Base-by-base conservation (phyloP, 2,797 vertebrate genomes). In the Rhynchonycteris naso region DNA sequence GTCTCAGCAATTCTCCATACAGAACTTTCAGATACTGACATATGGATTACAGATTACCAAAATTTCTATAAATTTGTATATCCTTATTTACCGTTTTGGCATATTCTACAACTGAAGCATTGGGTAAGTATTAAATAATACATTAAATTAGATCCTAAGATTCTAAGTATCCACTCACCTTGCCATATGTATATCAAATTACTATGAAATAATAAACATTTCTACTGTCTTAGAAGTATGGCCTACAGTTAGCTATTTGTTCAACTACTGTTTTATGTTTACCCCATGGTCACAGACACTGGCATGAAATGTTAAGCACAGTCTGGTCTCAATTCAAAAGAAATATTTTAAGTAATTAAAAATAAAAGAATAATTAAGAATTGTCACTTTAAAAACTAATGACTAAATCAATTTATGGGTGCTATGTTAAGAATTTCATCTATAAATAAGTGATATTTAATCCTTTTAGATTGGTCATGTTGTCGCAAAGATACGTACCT, bases 281-380 rank as follows among this genome's bases (percentile, higher is more conserved):
- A 65, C 5, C 65, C 50, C 47, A 50, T n/a, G 58, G 18, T 74
- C 63, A 92, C 50, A 66, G 56, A 92, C 38, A 1, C 11, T 56
- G 50, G 16, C n/a, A 61, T 71, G 30, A 93, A 96, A 52, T 78
- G 87, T 58, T 52, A 86, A 88, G 61, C n/a, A n/a, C 8, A 68
- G 21, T 54, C n/a, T 72, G 12, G 50, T 72, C 15, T 78, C 26
- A 80, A 80, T 66, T 87, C 15, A 83, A 84, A 93, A 76, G 5
- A 43, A 76, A 43, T 4, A 47, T 33, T 79, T 12, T 68, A 85
- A 79, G 65, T 79, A 80, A 56, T 81, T 92, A 35, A 47, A 91
- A 76, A 28, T 21, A 81, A 88, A 74, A 82, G 1, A 88, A 59
- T 50, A 74, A 58, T 68, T 75, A 93, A 43, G 26, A 75, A 69